phyloP scores from a whole-genome alignment of 2,888 invertebrate genomes.

The Hirtodrosophila cameraria region DNA sequence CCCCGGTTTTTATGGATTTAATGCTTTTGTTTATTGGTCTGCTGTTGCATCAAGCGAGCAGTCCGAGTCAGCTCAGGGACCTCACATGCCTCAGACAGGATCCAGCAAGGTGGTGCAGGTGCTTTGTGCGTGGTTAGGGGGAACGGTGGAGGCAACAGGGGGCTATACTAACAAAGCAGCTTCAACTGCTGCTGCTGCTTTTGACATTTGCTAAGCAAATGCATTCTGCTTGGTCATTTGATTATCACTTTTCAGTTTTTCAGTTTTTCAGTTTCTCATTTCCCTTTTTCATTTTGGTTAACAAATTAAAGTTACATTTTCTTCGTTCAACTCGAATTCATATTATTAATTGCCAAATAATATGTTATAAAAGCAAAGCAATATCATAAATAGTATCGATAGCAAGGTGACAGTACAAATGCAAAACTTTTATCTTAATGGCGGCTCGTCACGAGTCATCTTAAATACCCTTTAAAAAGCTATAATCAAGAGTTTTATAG shows the following conservation, averaged over 20 bases:
- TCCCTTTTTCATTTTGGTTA: constrained; percentile 22
- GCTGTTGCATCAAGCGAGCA: constrained; percentile 66
- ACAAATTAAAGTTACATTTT: constrained; percentile 58
- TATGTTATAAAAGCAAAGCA: constrained; percentile 36
- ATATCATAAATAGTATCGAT: constrained; percentile 66
- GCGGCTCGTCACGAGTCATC: constrained; percentile 51
- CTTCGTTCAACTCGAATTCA: constrained; percentile 1
- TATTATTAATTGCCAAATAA: constrained; percentile 53
- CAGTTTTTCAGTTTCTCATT: not conserved
- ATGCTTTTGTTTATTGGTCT: constrained; percentile 80
- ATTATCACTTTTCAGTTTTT: constrained; percentile 14
- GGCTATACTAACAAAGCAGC: constrained; percentile 2
- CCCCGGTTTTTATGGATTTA: constrained; percentile 78
- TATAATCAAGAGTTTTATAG: too few relatives aligned
- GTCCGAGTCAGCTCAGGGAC: constrained; percentile 6
- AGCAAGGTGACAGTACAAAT: constrained; percentile 24
- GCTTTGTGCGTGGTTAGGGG: too few relatives aligned
- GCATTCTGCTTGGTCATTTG: too few relatives aligned
- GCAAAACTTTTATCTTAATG: constrained; percentile 43
- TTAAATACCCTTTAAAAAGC: not conserved
- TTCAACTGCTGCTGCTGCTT: constrained; percentile 28
- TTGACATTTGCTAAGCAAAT: constrained; percentile 76
- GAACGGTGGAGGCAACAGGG: too few relatives aligned
- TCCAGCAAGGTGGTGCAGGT: too few relatives aligned
- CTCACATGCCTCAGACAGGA: not conserved